Conservation (phyloP, 2,797 vertebrate species). For the Pitangus sulphuratus region DNA sequence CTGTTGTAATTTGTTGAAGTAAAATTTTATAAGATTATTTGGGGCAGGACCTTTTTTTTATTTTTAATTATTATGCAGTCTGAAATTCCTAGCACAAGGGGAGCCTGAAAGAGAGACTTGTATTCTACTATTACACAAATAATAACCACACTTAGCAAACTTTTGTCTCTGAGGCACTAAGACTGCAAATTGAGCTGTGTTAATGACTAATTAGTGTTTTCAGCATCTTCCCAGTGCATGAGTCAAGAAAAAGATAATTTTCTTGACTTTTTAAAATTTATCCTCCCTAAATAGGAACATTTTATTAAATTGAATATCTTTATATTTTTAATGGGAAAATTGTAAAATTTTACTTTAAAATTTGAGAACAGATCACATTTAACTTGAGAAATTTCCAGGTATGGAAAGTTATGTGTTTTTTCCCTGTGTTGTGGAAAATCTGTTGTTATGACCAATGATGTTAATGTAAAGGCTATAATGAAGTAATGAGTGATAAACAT, state of each 20-base stretch:
- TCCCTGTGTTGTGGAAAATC: not conserved
- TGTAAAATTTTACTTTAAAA: not conserved
- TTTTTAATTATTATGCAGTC: not conserved
- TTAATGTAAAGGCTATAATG: not conserved
- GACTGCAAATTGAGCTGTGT: not conserved
- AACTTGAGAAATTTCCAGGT: not conserved
- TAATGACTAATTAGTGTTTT: slow-evolving; percentile 53
- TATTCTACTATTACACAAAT: not conserved
- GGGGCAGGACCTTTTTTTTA: not conserved
- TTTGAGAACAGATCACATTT: not conserved
- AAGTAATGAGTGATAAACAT: not conserved
- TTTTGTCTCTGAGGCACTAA: slow-evolving; percentile 34
- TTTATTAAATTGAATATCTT: not conserved
- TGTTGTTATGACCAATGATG: not conserved
- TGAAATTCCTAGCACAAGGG: not conserved
- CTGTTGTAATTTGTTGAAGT: not conserved
- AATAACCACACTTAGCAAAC: slow-evolving; percentile 15
- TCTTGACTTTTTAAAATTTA: not conserved
- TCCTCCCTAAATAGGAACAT: not conserved
- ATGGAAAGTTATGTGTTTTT: not conserved
- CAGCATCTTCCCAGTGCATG: not conserved
- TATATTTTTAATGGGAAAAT: not conserved
- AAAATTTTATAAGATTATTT: not conserved
- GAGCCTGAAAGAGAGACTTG: not conserved
- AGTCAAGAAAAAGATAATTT: slow-evolving; percentile 20